Base-by-base conservation (phyloP, 1,140 invertebrate genomes). In the Palaemon carinicauda region DNA sequence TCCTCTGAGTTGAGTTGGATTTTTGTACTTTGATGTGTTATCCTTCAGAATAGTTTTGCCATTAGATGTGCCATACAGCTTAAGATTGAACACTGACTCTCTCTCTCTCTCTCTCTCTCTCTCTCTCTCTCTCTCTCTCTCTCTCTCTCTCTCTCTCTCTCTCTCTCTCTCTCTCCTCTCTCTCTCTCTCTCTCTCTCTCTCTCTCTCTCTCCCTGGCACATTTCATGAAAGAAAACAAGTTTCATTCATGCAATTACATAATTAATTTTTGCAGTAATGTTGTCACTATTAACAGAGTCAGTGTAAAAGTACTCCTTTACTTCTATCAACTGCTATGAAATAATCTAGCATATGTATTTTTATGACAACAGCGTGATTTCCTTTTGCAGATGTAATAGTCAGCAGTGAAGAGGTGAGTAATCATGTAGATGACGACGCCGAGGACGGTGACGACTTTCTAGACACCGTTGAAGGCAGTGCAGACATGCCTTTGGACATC, bases 401-500 rank as follows among this genome's bases (percentile, higher is more conserved):
- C 51, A 83, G 79, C 73, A 78, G 56, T 82, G 78, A 85, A 54
- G 73, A 84, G 24, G 80, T 88, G 73, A 81, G 73, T 27, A 90
- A 93, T 77, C 94, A 94, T 86, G 94, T 95, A 89, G 94, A 95
- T 56, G 88, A 89, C 60, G 88, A 89, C 60, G 84, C 80, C 10
- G 88, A 87, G 24, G 94, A 94, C 77, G 94, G 93, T 51, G 93
- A 94, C 89, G 94, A 94, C 88, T 93, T 93, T 33, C 93, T 94
- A 83, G 93, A 95, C 89, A 94, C 95, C 88, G 92, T 95, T 83
- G 95, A 96, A 91, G 95, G 95, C 41, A 96, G 95, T 79, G 95
- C 95, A 82, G 95, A 96, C 92, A 94, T 95, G 91, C 94, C 95
- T 51, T 91, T 95, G 88, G 95, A 96, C 91, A 96, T 96, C 91